Percentiles rank a stretch among this genome's conserved stretches.
phyloP scores from a whole-genome alignment of 2,888 invertebrate genomes.

The Macrophya alboannulata region DNA sequence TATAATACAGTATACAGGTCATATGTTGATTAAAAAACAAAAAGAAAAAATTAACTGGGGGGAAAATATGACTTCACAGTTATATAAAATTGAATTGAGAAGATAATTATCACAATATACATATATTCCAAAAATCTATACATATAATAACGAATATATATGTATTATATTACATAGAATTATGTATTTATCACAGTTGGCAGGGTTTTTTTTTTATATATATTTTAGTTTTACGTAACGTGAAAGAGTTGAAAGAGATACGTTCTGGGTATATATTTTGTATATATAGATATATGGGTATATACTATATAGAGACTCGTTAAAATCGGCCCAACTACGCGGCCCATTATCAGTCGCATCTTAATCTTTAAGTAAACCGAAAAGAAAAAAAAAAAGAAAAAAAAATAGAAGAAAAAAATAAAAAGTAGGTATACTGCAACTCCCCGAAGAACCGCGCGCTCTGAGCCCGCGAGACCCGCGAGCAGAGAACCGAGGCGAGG shows the following conservation, averaged over 20 bases:
- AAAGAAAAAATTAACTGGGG: too few species aligned
- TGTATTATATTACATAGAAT: too few species aligned
- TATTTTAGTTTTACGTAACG: conserved; percentile 64
- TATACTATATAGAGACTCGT: conserved; percentile 60
- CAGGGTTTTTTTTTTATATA: too few species aligned
- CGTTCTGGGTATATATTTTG: too few species aligned
- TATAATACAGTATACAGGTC: too few species aligned
- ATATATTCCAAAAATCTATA: too few species aligned
- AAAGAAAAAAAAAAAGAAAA: not conserved
- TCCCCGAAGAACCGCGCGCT: conserved; percentile 7
- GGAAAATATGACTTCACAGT: too few species aligned
- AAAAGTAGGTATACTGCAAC: not conserved
- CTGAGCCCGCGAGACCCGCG: not conserved
- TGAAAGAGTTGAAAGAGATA: conserved; percentile 46
- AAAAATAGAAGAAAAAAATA: not conserved
- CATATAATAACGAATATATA: too few species aligned
- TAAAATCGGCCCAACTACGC: conserved; percentile 66
- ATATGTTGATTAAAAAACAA: too few species aligned
- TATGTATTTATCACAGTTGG: not conserved
- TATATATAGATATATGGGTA: not conserved
- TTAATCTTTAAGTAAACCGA: conserved; percentile 68
- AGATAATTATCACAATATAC: too few species aligned
- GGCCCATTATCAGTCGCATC: conserved; percentile 65
- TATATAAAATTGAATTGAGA: too few species aligned
- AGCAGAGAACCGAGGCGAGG: conserved; percentile 6